These are phyloP conservation scores for Semnornis frantzii DNA, from an alignment of 2,113 vertebrate species.

Conservation along the genomic window DNA sequence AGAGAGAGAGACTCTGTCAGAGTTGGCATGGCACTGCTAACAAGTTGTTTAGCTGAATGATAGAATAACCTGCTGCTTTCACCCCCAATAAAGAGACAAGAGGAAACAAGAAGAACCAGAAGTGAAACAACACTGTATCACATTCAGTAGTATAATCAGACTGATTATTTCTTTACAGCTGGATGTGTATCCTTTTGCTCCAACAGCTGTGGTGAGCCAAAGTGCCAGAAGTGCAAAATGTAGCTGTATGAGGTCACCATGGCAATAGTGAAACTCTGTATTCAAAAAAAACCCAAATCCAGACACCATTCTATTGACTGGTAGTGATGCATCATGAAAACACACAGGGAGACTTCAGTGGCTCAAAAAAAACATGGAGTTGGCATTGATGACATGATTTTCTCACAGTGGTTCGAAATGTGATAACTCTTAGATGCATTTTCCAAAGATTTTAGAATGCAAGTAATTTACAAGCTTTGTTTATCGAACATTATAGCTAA, in stretches of 20 bases:
- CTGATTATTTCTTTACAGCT: conserved; percentile 13
- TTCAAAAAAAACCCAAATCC: not conserved
- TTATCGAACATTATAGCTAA: not conserved
- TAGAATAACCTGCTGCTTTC: not conserved
- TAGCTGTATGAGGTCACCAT: not conserved
- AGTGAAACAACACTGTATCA: not conserved
- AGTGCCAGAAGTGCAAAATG: conserved; percentile 17
- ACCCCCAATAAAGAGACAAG: not conserved
- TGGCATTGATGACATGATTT: not conserved
- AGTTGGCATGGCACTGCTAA: not conserved
- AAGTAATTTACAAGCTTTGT: not conserved
- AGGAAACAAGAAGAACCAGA: conserved; percentile 35
- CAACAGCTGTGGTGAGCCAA: not conserved
- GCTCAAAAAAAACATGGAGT: not conserved
- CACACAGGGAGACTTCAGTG: not conserved
- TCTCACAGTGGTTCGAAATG: not conserved
- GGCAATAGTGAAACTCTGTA: not conserved
- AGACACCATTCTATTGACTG: not conserved
- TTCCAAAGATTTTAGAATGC: not conserved
- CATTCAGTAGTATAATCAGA: conserved; percentile 15
- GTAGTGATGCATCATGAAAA: conserved; percentile 1
- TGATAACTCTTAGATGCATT: not conserved
- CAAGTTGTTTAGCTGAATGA: not conserved
- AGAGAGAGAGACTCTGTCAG: not conserved
- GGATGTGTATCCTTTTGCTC: conserved; percentile 15